Percentiles rank a stretch among this genome's conserved stretches.
Evolutionary conservation across 37 sponge, comb jelly and placozoan genomes (phyloP).

Genomic region (Oopsacas minuta): DNA sequence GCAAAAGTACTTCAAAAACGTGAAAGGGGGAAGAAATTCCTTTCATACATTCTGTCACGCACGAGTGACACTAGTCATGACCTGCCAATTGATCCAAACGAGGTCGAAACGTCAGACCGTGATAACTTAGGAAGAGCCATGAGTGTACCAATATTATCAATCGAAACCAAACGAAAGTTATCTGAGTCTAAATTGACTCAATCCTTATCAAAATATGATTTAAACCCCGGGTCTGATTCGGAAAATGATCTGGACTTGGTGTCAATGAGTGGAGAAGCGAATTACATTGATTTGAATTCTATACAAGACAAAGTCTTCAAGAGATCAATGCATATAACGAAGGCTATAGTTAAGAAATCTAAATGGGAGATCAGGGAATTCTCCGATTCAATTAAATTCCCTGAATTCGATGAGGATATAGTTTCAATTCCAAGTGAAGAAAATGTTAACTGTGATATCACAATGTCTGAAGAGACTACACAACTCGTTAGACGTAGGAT

Average conservation of each 20-base stretch:
- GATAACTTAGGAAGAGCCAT: not conserved
- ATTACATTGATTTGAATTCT: not conserved
- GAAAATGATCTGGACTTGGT: not conserved
- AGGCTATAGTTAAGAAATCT: not conserved
- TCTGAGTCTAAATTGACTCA: not conserved
- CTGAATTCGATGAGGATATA: not conserved
- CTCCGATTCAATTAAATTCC: not conserved
- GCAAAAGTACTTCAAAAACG: not conserved
- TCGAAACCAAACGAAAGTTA: not conserved
- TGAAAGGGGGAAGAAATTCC: not conserved
- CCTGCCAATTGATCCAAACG: not conserved
- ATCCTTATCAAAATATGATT: constrained; percentile 1
- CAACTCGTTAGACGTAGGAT: not conserved
- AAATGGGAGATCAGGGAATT: not conserved
- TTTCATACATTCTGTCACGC: not conserved
- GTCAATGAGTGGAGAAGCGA: not conserved
- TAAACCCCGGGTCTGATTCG: not conserved
- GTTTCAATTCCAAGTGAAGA: not conserved
- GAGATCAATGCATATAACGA: not conserved
- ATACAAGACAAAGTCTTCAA: not conserved
- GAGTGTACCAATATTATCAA: not conserved
- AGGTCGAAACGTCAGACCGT: not conserved
- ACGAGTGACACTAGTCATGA: not conserved
- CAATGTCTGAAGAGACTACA: not conserved
- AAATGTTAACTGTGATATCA: not conserved